phyloP scores from a whole-genome alignment of 2,113 vertebrate genomes.

The Lasiurus borealis region DNA sequence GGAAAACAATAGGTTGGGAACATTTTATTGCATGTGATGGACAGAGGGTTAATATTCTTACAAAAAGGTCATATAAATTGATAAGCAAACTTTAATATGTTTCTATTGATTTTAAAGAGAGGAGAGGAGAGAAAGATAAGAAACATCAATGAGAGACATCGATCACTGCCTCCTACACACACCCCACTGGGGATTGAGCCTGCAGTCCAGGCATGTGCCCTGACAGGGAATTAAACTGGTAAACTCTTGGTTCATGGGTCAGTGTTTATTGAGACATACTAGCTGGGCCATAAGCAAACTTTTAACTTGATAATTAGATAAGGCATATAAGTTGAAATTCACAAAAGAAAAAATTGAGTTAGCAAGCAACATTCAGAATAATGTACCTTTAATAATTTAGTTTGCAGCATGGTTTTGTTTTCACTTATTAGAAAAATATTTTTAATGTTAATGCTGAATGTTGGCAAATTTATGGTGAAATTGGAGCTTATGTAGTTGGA shows the following conservation, averaged over 20 bases:
- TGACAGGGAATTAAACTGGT: too few relatives aligned
- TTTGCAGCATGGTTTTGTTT: slow-evolving; percentile 28
- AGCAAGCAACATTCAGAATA: background rate
- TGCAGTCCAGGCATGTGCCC: too few relatives aligned
- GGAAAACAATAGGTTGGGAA: background rate
- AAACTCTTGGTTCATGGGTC: too few relatives aligned
- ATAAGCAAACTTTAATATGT: background rate
- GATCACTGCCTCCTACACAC: too few relatives aligned
- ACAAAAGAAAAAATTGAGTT: slow-evolving; percentile 16
- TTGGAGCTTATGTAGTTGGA: background rate
- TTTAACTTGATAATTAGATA: slow-evolving; percentile 16
- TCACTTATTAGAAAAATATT: slow-evolving; percentile 6
- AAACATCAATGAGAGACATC: too few relatives aligned
- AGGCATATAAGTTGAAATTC: slow-evolving; percentile 14
- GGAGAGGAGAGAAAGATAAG: too few relatives aligned
- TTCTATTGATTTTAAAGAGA: too few relatives aligned
- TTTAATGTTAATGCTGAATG: slow-evolving; percentile 40
- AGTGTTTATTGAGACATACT: too few relatives aligned
- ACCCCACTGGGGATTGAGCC: too few relatives aligned
- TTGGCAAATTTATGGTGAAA: slow-evolving; percentile 44
- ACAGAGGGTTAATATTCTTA: background rate
- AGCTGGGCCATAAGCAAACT: background rate
- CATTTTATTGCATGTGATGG: slow-evolving; percentile 1
- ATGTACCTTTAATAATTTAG: slow-evolving; percentile 3
- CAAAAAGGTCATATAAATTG: slow-evolving; percentile 7